These are phyloP conservation scores for Scomber japonicus DNA, from an alignment of 2,113 vertebrate species.

Conservation along the genomic window DNA sequence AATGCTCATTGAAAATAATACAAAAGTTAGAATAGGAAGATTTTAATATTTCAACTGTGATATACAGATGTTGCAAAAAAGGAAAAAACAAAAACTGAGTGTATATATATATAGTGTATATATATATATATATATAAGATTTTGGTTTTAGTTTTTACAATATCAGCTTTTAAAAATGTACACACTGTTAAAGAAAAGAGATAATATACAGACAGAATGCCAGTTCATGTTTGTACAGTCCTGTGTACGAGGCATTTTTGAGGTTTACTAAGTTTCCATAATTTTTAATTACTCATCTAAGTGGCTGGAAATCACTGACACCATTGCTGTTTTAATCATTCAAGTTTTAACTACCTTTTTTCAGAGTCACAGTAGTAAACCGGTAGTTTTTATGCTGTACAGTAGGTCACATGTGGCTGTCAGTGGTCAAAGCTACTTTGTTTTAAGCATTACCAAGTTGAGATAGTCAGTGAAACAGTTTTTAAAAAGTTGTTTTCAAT, in stretches of 20 bases:
- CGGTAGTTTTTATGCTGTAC: conserved; percentile 35
- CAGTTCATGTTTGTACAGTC: conserved; percentile 23
- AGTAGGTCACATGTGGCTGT: not conserved
- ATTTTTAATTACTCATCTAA: not conserved
- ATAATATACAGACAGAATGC: conserved; percentile 13
- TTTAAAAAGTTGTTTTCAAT: not conserved
- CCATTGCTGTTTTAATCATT: conserved; percentile 33
- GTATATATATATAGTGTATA: too few relatives aligned
- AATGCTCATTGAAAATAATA: conserved; percentile 15
- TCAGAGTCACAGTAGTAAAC: conserved; percentile 32
- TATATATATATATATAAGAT: too few relatives aligned
- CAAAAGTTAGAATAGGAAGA: conserved; percentile 22
- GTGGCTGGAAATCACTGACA: not conserved
- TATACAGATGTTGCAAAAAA: not conserved
- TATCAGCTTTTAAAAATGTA: not conserved
- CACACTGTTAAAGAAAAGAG: not conserved
- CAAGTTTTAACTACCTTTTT: not conserved
- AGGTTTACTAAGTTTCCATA: not conserved
- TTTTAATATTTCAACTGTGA: conserved; percentile 2
- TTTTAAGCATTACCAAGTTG: not conserved
- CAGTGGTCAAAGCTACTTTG: not conserved
- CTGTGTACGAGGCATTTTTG: conserved; percentile 29
- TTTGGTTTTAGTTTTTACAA: conserved; percentile 13
- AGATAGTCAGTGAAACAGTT: conserved; percentile 21
- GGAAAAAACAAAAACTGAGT: not conserved